A percentile compares a stretch with the other conserved stretches of the same genome.
Evolutionary conservation across 1,140 invertebrate genomes (phyloP).

Genomic region (Cylas formicarius): DNA sequence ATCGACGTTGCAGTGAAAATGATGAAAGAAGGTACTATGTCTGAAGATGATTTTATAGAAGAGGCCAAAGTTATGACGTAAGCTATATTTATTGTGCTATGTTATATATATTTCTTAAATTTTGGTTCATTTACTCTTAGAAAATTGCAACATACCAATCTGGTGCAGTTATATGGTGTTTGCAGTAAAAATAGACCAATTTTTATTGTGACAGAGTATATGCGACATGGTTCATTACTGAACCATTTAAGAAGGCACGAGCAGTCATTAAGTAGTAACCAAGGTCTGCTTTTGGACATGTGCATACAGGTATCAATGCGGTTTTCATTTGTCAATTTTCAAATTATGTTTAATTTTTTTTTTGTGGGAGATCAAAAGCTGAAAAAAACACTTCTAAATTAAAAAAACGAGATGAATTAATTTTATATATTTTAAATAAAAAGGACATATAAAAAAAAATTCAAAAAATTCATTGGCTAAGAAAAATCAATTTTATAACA

Average conservation of each 20-base stretch:
- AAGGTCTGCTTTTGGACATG: conserved; percentile 82
- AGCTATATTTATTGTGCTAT: conserved; percentile 37
- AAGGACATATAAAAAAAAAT: no score
- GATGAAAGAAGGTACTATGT: conserved; percentile 97
- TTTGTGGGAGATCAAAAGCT: background rate
- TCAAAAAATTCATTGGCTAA: no score
- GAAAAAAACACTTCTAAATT: no score
- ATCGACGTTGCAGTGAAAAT: conserved; percentile 92
- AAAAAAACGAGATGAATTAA: no score
- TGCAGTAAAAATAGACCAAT: conserved; percentile 91
- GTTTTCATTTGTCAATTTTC: background rate
- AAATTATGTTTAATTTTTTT: background rate
- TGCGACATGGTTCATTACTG: conserved; percentile 85
- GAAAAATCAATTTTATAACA: no score
- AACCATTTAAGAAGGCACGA: conserved; percentile 85
- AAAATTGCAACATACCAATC: conserved; percentile 88
- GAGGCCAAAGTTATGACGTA: conserved; percentile 94
- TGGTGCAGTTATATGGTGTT: conserved; percentile 93
- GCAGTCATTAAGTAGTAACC: conserved; percentile 68
- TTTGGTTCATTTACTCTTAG: conserved; percentile 46
- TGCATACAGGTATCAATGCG: conserved; percentile 70
- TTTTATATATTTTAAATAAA: no score
- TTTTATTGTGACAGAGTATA: conserved; percentile 94
- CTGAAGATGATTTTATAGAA: conserved; percentile 92
- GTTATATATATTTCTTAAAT: background rate